Base-by-base conservation (phyloP, 2,113 vertebrate species). In the Ptilorrhoa leucosticta region DNA sequence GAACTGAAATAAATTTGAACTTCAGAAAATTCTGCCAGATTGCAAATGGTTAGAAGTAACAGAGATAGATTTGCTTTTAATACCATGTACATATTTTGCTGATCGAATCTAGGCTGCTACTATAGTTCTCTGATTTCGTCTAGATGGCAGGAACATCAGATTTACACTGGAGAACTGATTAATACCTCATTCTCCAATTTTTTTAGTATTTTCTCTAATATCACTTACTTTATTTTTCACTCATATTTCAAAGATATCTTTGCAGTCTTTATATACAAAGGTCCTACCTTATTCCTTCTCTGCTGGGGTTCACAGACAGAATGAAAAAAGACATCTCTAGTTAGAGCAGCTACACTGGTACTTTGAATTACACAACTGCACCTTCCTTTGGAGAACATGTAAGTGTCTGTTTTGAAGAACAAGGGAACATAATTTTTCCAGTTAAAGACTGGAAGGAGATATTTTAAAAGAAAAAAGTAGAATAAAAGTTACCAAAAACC, bases 121-220 rank as follows among this genome's bases (percentile, higher is more conserved):
- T 79, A 9, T 75, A 86, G 66, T 93, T 94, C 81, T 96, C 91
- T 92, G 83, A 78, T 81, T 89, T 95, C 22, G 12, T 94, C 76
- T 90, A 92, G 95, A 82, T 87, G 90, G 63, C 86, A 94, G 87
- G 77, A 96, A 93, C 66, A 78, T 95, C 90, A 68, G 71, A 79
- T 96, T 91, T 90, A 91, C 48, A 86, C 40, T 93, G 91, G 95
- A 92, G 91, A 94, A 78, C 87, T 95, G 83, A 86, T 87, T 96
- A 93, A 89, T 96, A 94, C 92, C 93, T 97, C 92, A 90, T 81
- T 82, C 72, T 95, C 33, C 42, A 23, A 6, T 53, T 69, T 61
- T 73, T 63, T 33, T 57, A 68, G 17, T 69, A 16, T 72, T 72
- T 86, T 83, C 87, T 93, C 42, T 89, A 84, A 50, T 80, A 64